Percentiles rank a stretch among this genome's conserved stretches.
phyloP scores from a whole-genome alignment of 2,113 vertebrate species.

The Pelodiscus sinensis region DNA sequence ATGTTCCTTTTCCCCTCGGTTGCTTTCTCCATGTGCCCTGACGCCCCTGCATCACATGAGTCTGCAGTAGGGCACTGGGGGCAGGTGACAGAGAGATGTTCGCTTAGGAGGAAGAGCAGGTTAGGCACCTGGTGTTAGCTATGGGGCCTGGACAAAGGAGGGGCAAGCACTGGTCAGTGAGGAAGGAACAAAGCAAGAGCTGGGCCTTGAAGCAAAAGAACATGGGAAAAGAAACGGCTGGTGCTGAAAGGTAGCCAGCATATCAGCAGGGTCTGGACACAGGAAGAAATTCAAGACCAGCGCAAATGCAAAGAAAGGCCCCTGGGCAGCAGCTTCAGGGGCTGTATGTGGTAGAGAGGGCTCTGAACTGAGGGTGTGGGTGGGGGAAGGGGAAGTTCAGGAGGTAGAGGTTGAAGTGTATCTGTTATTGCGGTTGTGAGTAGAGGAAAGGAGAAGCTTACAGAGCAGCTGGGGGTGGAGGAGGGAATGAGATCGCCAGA shows the following conservation, averaged over 20 bases:
- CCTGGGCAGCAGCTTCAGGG: not conserved
- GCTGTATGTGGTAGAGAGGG: not conserved
- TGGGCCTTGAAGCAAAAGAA: not conserved
- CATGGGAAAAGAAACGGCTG: not conserved
- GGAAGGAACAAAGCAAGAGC: not conserved
- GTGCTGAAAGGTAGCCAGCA: not conserved
- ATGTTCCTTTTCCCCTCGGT: not conserved
- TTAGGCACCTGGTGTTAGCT: not conserved
- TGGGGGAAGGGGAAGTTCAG: not conserved
- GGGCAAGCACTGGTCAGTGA: too few species aligned
- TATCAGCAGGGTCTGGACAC: not conserved
- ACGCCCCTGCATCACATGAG: not conserved
- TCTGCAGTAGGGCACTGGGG: not conserved
- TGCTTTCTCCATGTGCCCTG: not conserved
- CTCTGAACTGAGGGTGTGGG: not conserved
- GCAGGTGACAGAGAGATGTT: not conserved
- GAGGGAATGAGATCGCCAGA: too few species aligned
- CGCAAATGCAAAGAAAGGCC: not conserved
- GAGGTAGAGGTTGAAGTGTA: not conserved
- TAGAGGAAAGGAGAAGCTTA: not conserved
- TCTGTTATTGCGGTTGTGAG: not conserved
- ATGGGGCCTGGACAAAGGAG: not conserved
- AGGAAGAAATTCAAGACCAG: not conserved
- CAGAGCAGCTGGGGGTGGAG: not conserved
- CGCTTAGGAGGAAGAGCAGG: not conserved